Percentiles rank a stretch among this genome's conserved stretches.
phyloP scores from a whole-genome alignment of 2,113 vertebrate genomes.

The Tyto alba region DNA sequence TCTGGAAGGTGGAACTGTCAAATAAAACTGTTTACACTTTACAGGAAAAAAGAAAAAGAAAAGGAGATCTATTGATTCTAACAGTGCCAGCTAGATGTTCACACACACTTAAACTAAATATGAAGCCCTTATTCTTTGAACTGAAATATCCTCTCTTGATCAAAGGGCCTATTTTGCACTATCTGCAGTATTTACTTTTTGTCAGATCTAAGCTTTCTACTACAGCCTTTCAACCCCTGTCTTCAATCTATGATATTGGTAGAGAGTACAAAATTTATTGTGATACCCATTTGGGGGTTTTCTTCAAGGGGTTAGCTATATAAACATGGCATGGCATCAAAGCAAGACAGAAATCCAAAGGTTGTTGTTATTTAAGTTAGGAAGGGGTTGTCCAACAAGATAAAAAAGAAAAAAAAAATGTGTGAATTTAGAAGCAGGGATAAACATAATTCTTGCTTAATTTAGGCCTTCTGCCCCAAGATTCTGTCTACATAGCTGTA shows the following conservation, averaged over 20 bases:
- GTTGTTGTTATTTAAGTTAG: neutral
- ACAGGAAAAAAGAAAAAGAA: neutral
- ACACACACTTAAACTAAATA: neutral
- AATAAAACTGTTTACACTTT: neutral
- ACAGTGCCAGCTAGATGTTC: neutral
- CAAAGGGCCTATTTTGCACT: neutral
- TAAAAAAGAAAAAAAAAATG: neutral
- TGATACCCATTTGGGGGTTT: neutral
- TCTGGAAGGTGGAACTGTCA: neutral
- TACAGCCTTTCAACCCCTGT: neutral
- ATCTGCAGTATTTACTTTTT: neutral
- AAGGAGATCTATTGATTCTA: neutral
- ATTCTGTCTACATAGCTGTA: neutral
- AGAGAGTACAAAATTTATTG: neutral
- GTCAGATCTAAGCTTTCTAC: neutral
- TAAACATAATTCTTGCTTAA: neutral
- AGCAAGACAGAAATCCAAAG: neutral
- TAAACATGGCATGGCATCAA: neutral
- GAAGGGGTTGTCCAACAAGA: neutral
- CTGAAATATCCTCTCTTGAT: neutral
- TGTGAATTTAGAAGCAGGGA: neutral
- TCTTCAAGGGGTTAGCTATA: neutral
- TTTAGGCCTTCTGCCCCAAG: neutral
- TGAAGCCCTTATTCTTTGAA: neutral
- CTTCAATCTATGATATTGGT: neutral